These are phyloP conservation scores for Okapia johnstoni DNA, from an alignment of 2,113 vertebrate species.

Conservation along the genomic window DNA sequence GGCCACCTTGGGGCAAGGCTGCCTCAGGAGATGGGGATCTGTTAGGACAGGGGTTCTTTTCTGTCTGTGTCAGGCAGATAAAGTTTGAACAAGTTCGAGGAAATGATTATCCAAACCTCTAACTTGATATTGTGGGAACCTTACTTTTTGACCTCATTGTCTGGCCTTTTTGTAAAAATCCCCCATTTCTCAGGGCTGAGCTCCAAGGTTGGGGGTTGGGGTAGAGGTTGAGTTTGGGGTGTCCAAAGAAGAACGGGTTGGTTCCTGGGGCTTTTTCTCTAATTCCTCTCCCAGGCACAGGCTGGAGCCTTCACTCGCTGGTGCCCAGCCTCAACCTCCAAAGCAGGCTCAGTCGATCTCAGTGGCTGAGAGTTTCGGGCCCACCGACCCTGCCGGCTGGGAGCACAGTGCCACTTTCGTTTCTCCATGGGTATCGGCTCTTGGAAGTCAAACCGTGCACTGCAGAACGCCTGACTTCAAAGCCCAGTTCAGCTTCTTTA, in stretches of 20 bases:
- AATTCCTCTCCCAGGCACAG: rapidly evolving
- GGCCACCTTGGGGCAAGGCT: rapidly evolving
- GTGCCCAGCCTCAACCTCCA: not conserved
- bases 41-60: not conserved
- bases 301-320: not conserved
- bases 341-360: not conserved
- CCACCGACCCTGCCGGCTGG: not conserved
- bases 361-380: rapidly evolving
- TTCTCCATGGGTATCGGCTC: not conserved
- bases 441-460: rapidly evolving
- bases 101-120: not conserved
- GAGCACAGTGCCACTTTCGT: not conserved
- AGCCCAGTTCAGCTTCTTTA: not conserved
- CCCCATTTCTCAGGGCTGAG: not conserved
- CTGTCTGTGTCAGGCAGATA: not conserved
- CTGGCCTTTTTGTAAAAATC: not conserved
- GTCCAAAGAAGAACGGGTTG: not conserved
- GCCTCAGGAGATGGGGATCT: not conserved
- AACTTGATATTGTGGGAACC: not conserved
- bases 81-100: not conserved
- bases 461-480: not conserved
- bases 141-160: not conserved
- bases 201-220: not conserved
- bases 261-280: not conserved
- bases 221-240: not conserved